phyloP scores from a whole-genome alignment of 2,888 invertebrate genomes.

The Aphidius colemani region DNA sequence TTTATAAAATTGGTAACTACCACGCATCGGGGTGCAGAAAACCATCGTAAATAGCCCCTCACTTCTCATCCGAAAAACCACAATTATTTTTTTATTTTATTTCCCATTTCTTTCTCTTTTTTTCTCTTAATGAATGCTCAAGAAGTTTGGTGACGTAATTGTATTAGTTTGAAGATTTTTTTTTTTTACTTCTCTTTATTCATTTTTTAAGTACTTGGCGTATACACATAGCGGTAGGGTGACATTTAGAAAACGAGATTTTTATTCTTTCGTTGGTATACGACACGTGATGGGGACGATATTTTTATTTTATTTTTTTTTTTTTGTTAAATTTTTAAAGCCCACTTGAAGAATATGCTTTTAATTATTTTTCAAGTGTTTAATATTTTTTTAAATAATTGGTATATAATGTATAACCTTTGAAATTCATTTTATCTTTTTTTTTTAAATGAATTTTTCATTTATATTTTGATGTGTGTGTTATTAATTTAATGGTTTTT shows the following conservation, averaged over 20 bases:
- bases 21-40: constrained; percentile 26
- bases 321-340: neutral
- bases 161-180: constrained; percentile 50
- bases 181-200: too few relatives aligned
- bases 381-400: too few relatives aligned
- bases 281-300: neutral
- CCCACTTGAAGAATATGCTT: too few relatives aligned
- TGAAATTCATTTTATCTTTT: neutral
- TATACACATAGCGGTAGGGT: constrained; percentile 27
- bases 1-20: constrained; percentile 49
- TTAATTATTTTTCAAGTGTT: too few relatives aligned
- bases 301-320: constrained; percentile 8
- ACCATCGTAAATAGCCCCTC: constrained; percentile 1
- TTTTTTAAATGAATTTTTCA: neutral
- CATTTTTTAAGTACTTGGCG: constrained; percentile 27
- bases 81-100: constrained; percentile 40
- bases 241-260: constrained; percentile 26
- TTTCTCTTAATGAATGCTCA: constrained; percentile 52
- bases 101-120: constrained; percentile 28
- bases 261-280: constrained; percentile 6
- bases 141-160: constrained; percentile 48
- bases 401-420: too few relatives aligned
- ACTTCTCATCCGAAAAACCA: constrained; percentile 35
- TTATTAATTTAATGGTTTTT: constrained; percentile 2
- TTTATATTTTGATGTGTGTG: neutral